These are phyloP conservation scores for Tokudaia muenninki DNA, from an alignment of 2,797 vertebrate species.

Conservation along the genomic window DNA sequence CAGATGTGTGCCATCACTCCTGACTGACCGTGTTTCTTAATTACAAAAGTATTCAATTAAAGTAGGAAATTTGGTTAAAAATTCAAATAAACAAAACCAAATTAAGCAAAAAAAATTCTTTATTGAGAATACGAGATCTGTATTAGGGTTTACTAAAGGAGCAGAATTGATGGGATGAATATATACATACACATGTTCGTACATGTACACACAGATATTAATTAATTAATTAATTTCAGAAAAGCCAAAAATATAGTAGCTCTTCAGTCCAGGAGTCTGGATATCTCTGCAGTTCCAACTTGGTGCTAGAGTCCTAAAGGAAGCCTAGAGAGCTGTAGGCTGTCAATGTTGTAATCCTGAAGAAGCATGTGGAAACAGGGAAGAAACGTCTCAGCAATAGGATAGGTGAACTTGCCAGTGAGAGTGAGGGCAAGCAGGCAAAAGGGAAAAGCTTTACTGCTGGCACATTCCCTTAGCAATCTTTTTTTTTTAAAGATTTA, in stretches of 20 bases:
- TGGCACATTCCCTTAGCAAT: not conserved
- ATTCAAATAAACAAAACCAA: not conserved
- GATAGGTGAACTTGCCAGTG: not conserved
- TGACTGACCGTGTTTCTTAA: not conserved
- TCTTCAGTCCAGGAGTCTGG: not conserved
- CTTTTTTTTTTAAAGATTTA: too few species aligned
- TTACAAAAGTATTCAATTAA: slow-evolving; percentile 19
- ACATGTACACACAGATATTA: not conserved
- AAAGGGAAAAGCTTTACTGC: not conserved
- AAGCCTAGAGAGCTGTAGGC: not conserved
- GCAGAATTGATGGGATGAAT: not conserved
- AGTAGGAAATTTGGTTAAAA: slow-evolving; percentile 52
- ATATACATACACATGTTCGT: not conserved
- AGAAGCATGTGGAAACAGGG: not conserved
- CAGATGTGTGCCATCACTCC: not conserved
- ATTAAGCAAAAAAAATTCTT: not conserved
- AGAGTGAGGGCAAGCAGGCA: not conserved
- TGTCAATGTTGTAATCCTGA: not conserved
- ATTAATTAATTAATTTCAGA: not conserved
- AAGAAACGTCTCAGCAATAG: not conserved
- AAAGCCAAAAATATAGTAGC: not conserved
- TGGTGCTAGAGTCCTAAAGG: not conserved
- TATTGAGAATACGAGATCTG: not conserved
- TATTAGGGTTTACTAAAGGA: not conserved
- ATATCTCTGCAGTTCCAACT: not conserved